Evolutionary conservation across 2,888 invertebrate species (phyloP).

Genomic region (Herminia tarsipennalis): DNA sequence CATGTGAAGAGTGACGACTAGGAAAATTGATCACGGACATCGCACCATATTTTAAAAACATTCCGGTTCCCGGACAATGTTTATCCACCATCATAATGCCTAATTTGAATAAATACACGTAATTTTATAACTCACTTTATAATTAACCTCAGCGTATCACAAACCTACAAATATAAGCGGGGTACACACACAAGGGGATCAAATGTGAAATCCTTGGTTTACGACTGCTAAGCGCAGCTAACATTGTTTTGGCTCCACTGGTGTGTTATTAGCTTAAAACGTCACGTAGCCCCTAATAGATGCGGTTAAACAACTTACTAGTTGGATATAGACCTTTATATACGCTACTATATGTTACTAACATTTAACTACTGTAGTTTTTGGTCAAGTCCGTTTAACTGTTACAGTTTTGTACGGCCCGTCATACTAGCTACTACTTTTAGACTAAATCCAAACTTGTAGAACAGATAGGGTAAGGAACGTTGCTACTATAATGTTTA

Average conservation of each 20-base stretch:
- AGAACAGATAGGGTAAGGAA: too few species aligned
- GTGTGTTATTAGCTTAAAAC: slow-evolving; percentile 44
- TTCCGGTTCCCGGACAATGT: too few species aligned
- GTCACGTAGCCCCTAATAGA: slow-evolving; percentile 44
- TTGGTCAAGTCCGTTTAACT: too few species aligned
- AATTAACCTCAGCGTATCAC: slow-evolving; percentile 1
- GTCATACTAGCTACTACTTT: too few species aligned
- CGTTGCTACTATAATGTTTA: too few species aligned
- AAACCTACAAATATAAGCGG: slow-evolving; percentile 20
- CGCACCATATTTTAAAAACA: too few species aligned
- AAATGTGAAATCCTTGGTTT: slow-evolving; percentile 36
- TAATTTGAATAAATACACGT: not conserved
- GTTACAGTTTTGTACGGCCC: not conserved
- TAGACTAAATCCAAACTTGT: too few species aligned
- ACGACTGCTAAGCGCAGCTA: slow-evolving; percentile 35
- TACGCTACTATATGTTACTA: not conserved
- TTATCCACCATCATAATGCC: not conserved
- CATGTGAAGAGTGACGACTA: too few species aligned
- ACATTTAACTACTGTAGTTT: not conserved
- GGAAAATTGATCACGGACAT: too few species aligned
- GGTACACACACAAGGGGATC: slow-evolving; percentile 24
- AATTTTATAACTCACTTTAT: slow-evolving; percentile 5
- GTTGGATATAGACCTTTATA: slow-evolving; percentile 20
- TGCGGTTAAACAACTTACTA: slow-evolving; percentile 35
- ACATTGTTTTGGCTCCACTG: slow-evolving; percentile 23